phyloP scores from a whole-genome alignment of 2,113 vertebrate genomes.

The Hippotragus niger region DNA sequence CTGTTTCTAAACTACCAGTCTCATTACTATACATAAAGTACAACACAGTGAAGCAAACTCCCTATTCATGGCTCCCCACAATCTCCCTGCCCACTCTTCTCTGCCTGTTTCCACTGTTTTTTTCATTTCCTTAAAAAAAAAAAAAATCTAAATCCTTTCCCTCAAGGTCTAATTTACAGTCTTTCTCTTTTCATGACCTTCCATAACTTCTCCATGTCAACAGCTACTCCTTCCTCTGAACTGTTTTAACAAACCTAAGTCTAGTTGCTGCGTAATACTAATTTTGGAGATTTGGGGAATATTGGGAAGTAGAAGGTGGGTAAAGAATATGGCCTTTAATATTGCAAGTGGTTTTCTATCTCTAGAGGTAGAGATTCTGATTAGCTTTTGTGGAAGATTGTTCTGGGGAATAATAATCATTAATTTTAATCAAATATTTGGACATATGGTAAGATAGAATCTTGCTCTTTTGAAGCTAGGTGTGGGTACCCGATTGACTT shows the following conservation, averaged over 20 bases:
- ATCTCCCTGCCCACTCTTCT: not conserved
- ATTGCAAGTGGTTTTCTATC: not conserved
- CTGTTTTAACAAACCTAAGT: not conserved
- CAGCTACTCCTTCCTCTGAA: not conserved
- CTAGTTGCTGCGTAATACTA: not conserved
- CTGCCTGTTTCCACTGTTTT: not conserved
- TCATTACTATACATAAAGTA: not conserved
- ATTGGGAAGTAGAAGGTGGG: not conserved
- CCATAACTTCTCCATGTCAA: not conserved
- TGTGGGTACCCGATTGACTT: not conserved
- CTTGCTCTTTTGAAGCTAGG: not conserved
- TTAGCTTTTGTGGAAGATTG: not conserved
- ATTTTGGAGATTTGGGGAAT: not conserved
- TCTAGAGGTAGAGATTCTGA: not conserved
- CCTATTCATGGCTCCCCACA: rapidly evolving
- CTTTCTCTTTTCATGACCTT: not conserved
- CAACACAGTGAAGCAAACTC: not conserved
- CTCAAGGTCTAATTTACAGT: not conserved
- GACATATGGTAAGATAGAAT: not conserved
- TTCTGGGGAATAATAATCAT: not conserved
- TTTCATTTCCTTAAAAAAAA: not conserved
- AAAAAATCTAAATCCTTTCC: not conserved
- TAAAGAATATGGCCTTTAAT: not conserved
- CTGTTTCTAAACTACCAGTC: not conserved
- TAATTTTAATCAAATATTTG: not conserved